Conservation (phyloP, 2,888 invertebrate species). For the Sthenelais limicola region DNA sequence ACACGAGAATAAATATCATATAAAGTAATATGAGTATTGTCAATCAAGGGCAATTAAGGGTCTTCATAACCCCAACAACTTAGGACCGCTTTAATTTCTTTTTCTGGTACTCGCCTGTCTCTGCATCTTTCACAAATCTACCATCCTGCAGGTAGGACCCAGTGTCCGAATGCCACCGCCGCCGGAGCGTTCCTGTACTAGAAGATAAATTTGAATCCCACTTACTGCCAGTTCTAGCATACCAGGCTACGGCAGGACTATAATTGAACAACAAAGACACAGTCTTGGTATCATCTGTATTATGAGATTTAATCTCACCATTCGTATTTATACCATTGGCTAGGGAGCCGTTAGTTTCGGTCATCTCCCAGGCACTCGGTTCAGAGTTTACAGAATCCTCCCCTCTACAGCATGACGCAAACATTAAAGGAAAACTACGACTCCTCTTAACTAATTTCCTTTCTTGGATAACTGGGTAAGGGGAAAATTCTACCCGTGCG, state of each 20-base stretch:
- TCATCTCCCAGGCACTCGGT: too few relatives aligned
- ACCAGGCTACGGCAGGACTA: conserved; percentile 1
- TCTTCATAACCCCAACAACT: too few relatives aligned
- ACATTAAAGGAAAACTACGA: conserved; percentile 13
- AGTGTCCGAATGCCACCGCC: conserved; percentile 14
- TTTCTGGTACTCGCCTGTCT: conserved; percentile 11
- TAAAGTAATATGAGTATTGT: too few relatives aligned
- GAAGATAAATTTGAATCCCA: not conserved
- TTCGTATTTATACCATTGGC: not conserved
- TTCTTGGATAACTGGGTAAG: not conserved
- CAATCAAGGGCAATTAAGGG: too few relatives aligned
- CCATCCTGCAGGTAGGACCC: not conserved
- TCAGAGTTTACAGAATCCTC: too few relatives aligned
- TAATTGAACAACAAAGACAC: conserved; percentile 4
- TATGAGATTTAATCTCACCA: not conserved
- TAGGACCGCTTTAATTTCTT: not conserved
- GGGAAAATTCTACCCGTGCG: not conserved
- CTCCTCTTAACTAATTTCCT: conserved; percentile 4
- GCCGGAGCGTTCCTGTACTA: not conserved
- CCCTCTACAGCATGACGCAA: conserved; percentile 19
- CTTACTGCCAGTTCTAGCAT: conserved; percentile 2
- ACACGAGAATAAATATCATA: too few relatives aligned
- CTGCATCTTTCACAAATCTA: conserved; percentile 4
- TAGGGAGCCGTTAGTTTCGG: too few relatives aligned
- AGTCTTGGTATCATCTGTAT: not conserved